phyloP scores from a whole-genome alignment of 2,888 invertebrate genomes.

The Chymomyza amoena region DNA sequence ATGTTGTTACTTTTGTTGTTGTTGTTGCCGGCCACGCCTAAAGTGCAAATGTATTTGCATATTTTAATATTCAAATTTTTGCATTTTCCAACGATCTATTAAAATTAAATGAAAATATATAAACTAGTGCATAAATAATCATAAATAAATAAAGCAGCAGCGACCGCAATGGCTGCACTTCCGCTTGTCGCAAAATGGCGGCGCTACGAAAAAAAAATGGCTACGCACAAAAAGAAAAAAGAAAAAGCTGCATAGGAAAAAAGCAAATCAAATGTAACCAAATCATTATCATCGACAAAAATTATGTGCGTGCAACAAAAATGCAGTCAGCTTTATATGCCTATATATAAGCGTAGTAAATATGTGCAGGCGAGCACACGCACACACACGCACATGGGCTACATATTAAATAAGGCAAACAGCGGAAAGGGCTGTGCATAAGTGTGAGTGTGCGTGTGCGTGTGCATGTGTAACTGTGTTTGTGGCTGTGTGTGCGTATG shows the following conservation, averaged over 20 bases:
- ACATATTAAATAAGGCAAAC: not conserved
- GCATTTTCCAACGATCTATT: constrained; percentile 22
- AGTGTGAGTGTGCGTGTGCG: constrained; percentile 20
- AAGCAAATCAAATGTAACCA: constrained; percentile 44
- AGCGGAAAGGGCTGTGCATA: not conserved
- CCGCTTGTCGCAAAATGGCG: constrained; percentile 31
- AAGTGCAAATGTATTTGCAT: constrained; percentile 13
- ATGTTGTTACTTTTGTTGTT: constrained; percentile 28
- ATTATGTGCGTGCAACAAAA: constrained; percentile 60
- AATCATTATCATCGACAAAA: constrained; percentile 47
- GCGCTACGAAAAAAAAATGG: not conserved
- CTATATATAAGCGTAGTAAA: not conserved
- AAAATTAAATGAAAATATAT: constrained; percentile 33
- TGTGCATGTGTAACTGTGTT: constrained; percentile 17
- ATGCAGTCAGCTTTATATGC: constrained; percentile 24
- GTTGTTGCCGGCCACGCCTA: constrained; percentile 39
- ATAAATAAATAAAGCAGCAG: constrained; percentile 40
- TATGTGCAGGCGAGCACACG: not conserved
- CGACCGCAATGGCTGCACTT: constrained; percentile 56
- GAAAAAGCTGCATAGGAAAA: not conserved
- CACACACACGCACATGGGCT: not conserved
- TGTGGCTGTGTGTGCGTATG: not conserved
- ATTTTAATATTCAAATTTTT: not conserved
- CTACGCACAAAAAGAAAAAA: not conserved
- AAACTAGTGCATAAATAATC: constrained; percentile 45